phyloP scores from a whole-genome alignment of 2,113 vertebrate genomes.

The Acinonyx jubatus region DNA sequence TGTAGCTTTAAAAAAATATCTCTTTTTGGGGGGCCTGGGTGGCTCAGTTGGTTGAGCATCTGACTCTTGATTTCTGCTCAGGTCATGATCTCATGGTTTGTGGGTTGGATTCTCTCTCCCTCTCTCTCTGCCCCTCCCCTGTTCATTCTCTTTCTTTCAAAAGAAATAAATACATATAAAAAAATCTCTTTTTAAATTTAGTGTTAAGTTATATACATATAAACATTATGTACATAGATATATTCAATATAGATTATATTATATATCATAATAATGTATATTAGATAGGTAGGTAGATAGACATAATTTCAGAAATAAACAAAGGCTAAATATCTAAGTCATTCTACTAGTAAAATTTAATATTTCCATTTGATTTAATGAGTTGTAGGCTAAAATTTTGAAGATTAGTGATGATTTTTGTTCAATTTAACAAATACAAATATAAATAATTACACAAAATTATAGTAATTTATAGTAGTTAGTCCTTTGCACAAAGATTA shows the following conservation, averaged over 20 bases:
- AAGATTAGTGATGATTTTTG: not conserved
- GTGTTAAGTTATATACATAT: not conserved
- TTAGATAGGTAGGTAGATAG: not conserved
- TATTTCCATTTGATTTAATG: not conserved
- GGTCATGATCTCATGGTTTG: too few species aligned
- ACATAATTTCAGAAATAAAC: not conserved
- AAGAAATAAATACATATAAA: not conserved
- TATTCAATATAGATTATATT: not conserved
- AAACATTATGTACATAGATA: not conserved
- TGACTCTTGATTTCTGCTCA: too few species aligned
- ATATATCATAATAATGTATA: not conserved
- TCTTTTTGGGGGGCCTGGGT: not conserved
- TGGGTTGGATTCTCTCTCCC: too few species aligned
- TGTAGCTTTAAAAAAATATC: not conserved
- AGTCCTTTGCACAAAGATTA: not conserved
- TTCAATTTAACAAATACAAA: not conserved
- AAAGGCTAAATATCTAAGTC: not conserved
- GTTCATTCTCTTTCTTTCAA: too few species aligned
- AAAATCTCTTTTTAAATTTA: not conserved
- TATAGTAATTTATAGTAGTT: not conserved
- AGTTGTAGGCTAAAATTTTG: not conserved
- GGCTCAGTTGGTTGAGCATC: too few species aligned
- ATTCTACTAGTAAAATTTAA: not conserved
- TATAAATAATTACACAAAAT: not conserved
- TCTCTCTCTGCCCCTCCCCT: too few species aligned